Evolutionary conservation across 2,888 invertebrate species (phyloP), one percentile per base, ranked within the genome.

Genomic region (Synergus umbraculus): DNA sequence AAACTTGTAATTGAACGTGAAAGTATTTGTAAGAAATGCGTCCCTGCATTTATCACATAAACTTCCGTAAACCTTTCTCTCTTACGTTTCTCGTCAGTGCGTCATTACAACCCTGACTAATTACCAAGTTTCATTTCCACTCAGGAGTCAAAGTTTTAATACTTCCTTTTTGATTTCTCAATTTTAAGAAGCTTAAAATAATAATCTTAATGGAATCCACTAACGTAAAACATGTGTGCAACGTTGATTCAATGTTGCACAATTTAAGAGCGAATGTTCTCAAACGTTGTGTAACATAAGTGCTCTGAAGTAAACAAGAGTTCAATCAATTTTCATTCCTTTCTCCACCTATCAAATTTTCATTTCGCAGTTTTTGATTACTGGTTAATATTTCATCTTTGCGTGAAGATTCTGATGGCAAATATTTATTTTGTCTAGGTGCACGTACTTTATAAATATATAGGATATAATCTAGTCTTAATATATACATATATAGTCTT

Each of bases 31-130:
- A 29, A 63, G 1, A 22, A 63, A 12, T 29, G 63, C 63, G 60
- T 60, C 60, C 60, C 60, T 69, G 29, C n/a, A 29, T 69, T 15
- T 37, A 69, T 15, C 49, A 69, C 37, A 22, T 22, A 69, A 22
- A 69, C 69, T 69, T 69, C 69, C 69, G 69, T 37, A 69, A 13
- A 37, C 69, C 69, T 69, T 69, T 69, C 69, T 69, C 69, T 69
- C 49, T 69, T 69, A 69, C 37, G 49, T 49, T 54, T 54, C 69
- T 29, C n/a, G 37, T 49, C 46, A 49, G 15, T 54, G n/a, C 49
- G 49, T 69, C 49, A 69, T 49, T 49, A 69, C 49, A 69, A 54
- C 15, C 29, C 69, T 69, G 69, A 29, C 37, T 69, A 69, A 69
- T 69, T 69, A 54, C 69, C 15, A 15, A 29, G 29, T 69, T 54